phyloP scores from a whole-genome alignment of 2,797 vertebrate species.

The Carduelis carduelis region DNA sequence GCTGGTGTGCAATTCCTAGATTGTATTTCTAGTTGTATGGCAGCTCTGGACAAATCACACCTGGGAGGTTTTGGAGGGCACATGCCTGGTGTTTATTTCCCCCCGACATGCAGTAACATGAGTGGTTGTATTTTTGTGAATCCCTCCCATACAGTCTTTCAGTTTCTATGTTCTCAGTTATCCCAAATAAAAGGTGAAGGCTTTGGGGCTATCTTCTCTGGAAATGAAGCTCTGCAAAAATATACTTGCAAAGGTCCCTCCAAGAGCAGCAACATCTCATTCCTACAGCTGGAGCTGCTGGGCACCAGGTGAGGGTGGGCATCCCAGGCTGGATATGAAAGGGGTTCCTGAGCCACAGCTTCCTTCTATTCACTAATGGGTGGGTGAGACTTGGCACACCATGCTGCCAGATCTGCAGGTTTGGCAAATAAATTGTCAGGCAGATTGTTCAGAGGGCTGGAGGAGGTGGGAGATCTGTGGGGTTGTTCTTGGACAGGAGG shows the following conservation, averaged over 20 bases:
- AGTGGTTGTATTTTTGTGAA: not conserved
- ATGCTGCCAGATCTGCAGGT: not conserved
- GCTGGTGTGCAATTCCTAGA: not conserved
- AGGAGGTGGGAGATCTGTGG: not conserved
- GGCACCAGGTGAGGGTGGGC: not conserved
- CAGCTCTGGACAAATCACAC: not conserved
- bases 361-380: not conserved
- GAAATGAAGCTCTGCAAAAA: not conserved
- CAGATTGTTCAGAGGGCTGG: not conserved
- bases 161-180: not conserved
- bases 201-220: not conserved
- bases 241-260: not conserved
- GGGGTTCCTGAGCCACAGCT: not conserved
- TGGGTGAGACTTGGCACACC: not conserved
- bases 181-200: not conserved
- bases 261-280: accelerated
- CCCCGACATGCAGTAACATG: not conserved
- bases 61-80: not conserved
- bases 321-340: not conserved
- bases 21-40: not conserved
- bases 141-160: not conserved
- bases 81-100: not conserved
- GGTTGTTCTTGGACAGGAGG: accelerated
- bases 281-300: not conserved
- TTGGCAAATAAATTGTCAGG: not conserved